A percentile compares a stretch with the other conserved stretches of the same genome.
These are phyloP conservation scores for Harpagifer antarcticus DNA, from an alignment of 2,797 vertebrate genomes.

Conservation along the genomic window DNA sequence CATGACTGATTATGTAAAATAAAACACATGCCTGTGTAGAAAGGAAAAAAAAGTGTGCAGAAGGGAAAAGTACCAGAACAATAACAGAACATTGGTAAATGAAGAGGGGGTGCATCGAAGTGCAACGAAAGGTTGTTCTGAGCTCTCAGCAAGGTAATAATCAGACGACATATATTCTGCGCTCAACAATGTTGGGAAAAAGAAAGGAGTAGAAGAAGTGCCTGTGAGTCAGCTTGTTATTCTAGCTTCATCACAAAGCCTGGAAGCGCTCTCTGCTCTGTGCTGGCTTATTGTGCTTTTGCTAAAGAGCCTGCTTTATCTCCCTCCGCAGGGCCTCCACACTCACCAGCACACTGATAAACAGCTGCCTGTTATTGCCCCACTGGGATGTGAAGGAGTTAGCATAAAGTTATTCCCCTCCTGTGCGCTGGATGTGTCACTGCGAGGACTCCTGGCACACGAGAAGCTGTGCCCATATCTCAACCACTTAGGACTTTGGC, in stretches of 20 bases:
- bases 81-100: constrained; percentile 22
- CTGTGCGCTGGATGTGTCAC: constrained; percentile 40
- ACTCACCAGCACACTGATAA: constrained; percentile 69
- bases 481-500: constrained; percentile 57
- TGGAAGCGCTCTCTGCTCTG: constrained; percentile 46
- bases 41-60: constrained; percentile 16
- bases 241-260: constrained; percentile 62
- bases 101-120: constrained; percentile 3
- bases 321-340: constrained; percentile 64
- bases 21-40: constrained; percentile 65
- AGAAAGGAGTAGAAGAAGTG: constrained; percentile 35
- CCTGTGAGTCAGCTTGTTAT: constrained; percentile 67
- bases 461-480: constrained; percentile 47
- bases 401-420: constrained; percentile 41
- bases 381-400: constrained; percentile 47
- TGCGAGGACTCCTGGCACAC: constrained; percentile 47
- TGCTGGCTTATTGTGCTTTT: constrained; percentile 58
- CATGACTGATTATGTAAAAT: constrained; percentile 68
- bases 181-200: constrained; percentile 41
- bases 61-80: constrained; percentile 36
- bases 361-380: constrained; percentile 61
- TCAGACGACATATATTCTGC: constrained; percentile 40
- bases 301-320: constrained; percentile 73
- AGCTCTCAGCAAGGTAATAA: constrained; percentile 36
- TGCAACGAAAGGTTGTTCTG: constrained; percentile 28